A percentile compares a stretch with the other conserved stretches of the same genome.
These are phyloP conservation scores for Scolopax rusticola DNA, from an alignment of 2,797 vertebrate genomes.

Conservation along the genomic window DNA sequence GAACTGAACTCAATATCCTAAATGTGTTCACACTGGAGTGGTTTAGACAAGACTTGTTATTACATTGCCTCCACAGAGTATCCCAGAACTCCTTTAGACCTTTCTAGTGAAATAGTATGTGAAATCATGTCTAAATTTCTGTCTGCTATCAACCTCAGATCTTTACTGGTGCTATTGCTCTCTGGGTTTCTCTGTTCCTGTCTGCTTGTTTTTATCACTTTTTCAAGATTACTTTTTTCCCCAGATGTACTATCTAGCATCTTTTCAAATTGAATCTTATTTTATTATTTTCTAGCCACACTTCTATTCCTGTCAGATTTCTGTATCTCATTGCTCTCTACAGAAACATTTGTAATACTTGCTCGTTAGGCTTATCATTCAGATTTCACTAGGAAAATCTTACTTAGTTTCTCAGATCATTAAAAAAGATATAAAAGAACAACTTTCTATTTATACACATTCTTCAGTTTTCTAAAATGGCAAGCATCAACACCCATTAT, in stretches of 20 bases:
- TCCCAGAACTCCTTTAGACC: neutral
- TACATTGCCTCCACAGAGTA: accelerated
- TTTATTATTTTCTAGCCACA: neutral
- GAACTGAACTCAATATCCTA: neutral
- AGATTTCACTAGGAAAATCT: neutral
- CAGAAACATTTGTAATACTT: neutral
- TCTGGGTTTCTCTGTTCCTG: neutral
- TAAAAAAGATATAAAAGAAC: neutral
- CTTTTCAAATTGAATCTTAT: neutral
- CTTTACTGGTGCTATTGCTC: neutral
- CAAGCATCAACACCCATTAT: neutral
- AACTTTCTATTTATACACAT: neutral
- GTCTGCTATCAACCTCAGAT: neutral
- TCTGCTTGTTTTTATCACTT: neutral
- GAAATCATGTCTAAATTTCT: neutral
- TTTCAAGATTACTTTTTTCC: neutral
- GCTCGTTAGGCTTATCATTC: neutral
- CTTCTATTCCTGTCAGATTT: neutral
- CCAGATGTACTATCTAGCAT: neutral
- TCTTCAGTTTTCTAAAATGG: neutral
- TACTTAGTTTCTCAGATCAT: neutral
- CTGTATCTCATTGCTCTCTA: neutral
- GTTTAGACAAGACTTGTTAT: neutral
- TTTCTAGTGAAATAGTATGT: neutral
- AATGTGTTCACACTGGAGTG: neutral